Evolutionary conservation across 2,888 invertebrate genomes (phyloP).

Genomic region (Laothoe populi): DNA sequence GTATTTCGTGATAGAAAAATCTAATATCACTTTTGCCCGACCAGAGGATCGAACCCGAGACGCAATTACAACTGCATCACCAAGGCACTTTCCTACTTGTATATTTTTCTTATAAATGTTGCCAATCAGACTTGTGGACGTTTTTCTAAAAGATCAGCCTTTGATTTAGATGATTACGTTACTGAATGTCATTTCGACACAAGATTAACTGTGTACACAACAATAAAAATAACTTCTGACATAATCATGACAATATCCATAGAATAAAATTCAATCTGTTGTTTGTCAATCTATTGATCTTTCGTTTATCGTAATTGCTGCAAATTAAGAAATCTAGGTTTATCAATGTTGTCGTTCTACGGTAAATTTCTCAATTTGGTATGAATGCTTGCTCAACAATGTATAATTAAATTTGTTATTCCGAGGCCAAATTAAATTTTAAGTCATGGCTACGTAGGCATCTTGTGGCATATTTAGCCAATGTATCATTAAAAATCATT

Average conservation of each 20-base stretch:
- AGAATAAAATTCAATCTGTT: not conserved
- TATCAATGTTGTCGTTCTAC: slow-evolving; percentile 8
- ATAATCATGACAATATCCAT: not conserved
- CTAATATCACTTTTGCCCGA: no score
- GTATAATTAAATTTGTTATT: slow-evolving; percentile 9
- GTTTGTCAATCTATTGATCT: slow-evolving; percentile 1
- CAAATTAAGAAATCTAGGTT: not conserved
- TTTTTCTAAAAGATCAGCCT: no score
- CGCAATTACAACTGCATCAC: no score
- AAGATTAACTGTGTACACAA: no score
- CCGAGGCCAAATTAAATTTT: slow-evolving; percentile 1
- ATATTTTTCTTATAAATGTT: no score
- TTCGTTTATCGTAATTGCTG: not conserved
- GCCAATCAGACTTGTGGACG: no score
- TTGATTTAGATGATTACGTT: no score
- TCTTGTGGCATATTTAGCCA: not conserved
- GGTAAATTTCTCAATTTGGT: slow-evolving; percentile 13
- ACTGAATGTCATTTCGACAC: no score
- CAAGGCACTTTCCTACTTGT: no score
- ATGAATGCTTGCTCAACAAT: slow-evolving; percentile 5
- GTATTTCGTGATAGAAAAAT: no score
- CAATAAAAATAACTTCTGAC: not conserved
- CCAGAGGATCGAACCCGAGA: no score
- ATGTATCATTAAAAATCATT: slow-evolving; percentile 7
- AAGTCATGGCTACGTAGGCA: not conserved